Percentiles rank a stretch among this genome's conserved stretches.
Evolutionary conservation across 2,888 invertebrate species (phyloP).

Genomic region (Brenthis hecate): DNA sequence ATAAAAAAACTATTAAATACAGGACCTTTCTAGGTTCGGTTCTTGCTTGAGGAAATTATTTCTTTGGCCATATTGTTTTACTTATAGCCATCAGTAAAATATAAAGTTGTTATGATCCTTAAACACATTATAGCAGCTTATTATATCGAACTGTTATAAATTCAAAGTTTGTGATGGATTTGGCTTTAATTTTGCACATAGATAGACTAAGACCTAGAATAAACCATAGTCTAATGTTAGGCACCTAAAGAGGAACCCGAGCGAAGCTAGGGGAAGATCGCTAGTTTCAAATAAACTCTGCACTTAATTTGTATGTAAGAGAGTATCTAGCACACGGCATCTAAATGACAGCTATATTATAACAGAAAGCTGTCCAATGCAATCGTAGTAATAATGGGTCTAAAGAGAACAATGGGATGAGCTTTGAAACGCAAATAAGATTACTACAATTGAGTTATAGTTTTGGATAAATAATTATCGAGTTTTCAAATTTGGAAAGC

Average conservation of each 20-base stretch:
- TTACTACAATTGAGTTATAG: constrained; percentile 7
- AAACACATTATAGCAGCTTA: too few species aligned
- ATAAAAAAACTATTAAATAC: too few species aligned
- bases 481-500: constrained; percentile 14
- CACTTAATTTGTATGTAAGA: constrained; percentile 21
- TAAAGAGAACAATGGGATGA: constrained; percentile 41
- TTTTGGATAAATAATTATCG: constrained; percentile 14
- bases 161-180: too few species aligned
- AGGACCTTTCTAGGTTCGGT: too few species aligned
- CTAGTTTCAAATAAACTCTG: background rate
- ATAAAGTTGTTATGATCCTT: too few species aligned
- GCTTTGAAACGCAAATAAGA: constrained; percentile 15
- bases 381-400: constrained; percentile 39
- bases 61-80: too few species aligned
- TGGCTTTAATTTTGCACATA: constrained; percentile 36
- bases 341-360: constrained; percentile 15
- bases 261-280: background rate
- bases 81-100: too few species aligned
- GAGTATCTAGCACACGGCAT: constrained; percentile 15
- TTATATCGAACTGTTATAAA: too few species aligned
- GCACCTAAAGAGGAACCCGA: background rate
- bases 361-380: constrained; percentile 22
- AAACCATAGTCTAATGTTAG: background rate
- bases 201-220: background rate
- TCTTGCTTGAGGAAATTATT: too few species aligned